A percentile compares a stretch with the other conserved stretches of the same genome.
Evolutionary conservation across 2,888 invertebrate genomes (phyloP).

Genomic region (Miltochrista miniata): DNA sequence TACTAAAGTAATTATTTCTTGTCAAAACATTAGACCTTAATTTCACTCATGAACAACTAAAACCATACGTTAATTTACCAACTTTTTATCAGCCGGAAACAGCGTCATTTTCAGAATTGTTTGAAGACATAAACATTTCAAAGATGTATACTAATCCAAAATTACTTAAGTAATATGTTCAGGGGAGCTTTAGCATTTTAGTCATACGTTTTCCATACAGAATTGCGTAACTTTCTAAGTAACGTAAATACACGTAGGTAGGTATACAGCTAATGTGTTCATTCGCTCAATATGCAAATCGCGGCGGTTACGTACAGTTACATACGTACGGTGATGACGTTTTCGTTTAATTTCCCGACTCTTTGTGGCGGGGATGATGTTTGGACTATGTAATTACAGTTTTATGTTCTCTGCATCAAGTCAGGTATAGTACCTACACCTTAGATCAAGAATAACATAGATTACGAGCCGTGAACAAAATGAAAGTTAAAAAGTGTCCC

Average conservation of each 20-base stretch:
- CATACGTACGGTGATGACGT: conserved; percentile 31
- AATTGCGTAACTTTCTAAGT: conserved; percentile 11
- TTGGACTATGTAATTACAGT: conserved; percentile 11
- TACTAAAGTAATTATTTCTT: too few relatives aligned
- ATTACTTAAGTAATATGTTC: conserved; percentile 17
- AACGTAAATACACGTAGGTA: conserved; percentile 12
- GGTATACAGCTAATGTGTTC: conserved; percentile 17
- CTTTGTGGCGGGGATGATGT: conserved; percentile 26
- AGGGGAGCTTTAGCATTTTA: conserved; percentile 5
- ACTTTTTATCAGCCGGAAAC: conserved; percentile 4
- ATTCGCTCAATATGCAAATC: conserved; percentile 37
- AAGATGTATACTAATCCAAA: conserved; percentile 21
- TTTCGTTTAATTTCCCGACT: conserved; percentile 30
- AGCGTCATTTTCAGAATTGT: conserved; percentile 6
- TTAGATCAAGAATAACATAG: too few relatives aligned
- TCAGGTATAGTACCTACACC: too few relatives aligned
- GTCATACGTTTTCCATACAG: conserved; percentile 6
- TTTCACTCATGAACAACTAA: not conserved
- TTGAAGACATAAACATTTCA: conserved; percentile 10
- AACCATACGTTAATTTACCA: conserved; percentile 1
- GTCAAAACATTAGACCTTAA: too few relatives aligned
- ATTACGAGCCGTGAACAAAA: too few relatives aligned
- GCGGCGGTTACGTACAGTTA: conserved; percentile 10
- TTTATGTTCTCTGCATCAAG: not conserved
- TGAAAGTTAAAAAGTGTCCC: too few relatives aligned